A percentile compares a stretch with the other conserved stretches of the same genome.
These are phyloP conservation scores for Muscicapa striata DNA, from an alignment of 2,797 vertebrate genomes.

Conservation along the genomic window DNA sequence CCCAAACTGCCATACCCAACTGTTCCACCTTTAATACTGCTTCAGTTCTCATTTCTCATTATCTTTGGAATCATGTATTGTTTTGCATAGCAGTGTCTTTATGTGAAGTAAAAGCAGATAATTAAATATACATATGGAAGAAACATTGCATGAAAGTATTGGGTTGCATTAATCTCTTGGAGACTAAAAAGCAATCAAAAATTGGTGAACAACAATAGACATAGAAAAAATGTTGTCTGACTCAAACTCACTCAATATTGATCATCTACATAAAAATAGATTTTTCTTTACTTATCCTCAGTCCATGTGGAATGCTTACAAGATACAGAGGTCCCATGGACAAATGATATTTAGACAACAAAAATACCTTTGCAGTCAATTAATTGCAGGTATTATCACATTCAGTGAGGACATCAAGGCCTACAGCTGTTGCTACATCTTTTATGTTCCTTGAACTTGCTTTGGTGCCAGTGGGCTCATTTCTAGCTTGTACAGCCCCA, in stretches of 20 bases:
- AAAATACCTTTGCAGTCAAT: background rate
- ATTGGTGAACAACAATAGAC: background rate
- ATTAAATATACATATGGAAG: background rate
- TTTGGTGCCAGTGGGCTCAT: background rate
- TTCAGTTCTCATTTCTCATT: background rate
- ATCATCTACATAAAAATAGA: background rate
- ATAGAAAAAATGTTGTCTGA: background rate
- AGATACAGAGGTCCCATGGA: background rate
- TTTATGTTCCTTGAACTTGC: background rate
- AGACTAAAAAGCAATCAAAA: background rate
- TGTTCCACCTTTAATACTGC: background rate
- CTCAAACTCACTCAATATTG: background rate
- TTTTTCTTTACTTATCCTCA: background rate
- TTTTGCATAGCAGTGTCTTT: background rate
- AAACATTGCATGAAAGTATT: background rate
- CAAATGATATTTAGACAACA: background rate
- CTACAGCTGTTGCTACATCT: background rate
- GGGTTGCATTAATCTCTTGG: background rate
- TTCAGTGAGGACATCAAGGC: fast-evolving
- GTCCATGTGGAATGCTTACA: background rate
- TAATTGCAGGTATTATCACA: background rate
- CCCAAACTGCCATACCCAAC: background rate
- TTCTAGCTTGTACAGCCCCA: background rate
- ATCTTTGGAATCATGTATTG: background rate
- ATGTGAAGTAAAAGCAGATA: background rate